Conservation (phyloP, 2,888 invertebrate species). For the Notodonta ziczac region DNA sequence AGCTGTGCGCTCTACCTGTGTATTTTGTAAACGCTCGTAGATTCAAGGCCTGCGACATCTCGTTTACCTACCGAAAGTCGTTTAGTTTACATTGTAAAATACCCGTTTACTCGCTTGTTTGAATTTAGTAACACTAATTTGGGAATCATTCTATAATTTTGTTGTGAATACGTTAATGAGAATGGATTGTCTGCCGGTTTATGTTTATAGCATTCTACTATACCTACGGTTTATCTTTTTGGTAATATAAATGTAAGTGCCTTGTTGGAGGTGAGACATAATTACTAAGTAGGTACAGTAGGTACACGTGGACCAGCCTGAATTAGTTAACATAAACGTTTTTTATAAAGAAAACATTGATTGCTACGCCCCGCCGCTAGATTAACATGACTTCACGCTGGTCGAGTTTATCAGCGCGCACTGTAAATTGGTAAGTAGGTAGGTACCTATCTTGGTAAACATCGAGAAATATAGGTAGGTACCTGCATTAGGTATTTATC, state of each 20-base stretch:
- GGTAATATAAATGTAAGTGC: not conserved
- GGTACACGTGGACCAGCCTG: no score
- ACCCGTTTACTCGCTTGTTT: constrained; percentile 52
- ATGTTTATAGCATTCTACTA: constrained; percentile 25
- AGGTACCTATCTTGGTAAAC: no score
- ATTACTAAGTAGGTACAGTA: no score
- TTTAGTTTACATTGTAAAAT: constrained; percentile 71
- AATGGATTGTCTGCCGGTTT: constrained; percentile 35
- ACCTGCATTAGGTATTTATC: no score
- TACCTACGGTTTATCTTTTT: not conserved
- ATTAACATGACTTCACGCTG: no score
- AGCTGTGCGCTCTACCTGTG: constrained; percentile 49
- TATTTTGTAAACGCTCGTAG: constrained; percentile 63
- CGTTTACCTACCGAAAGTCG: constrained; percentile 67
- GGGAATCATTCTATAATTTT: constrained; percentile 50
- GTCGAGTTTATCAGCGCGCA: no score
- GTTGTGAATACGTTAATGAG: constrained; percentile 45
- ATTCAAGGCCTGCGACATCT: constrained; percentile 77
- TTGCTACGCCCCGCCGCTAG: no score
- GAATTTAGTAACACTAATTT: constrained; percentile 52
- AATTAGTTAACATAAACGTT: no score
- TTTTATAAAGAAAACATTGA: no score
- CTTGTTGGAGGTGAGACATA: no score
- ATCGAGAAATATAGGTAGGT: no score
- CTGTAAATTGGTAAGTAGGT: no score